Percentiles rank a stretch among this genome's conserved stretches.
phyloP scores from a whole-genome alignment of 2,888 invertebrate species.

The Oscheius sp. region DNA sequence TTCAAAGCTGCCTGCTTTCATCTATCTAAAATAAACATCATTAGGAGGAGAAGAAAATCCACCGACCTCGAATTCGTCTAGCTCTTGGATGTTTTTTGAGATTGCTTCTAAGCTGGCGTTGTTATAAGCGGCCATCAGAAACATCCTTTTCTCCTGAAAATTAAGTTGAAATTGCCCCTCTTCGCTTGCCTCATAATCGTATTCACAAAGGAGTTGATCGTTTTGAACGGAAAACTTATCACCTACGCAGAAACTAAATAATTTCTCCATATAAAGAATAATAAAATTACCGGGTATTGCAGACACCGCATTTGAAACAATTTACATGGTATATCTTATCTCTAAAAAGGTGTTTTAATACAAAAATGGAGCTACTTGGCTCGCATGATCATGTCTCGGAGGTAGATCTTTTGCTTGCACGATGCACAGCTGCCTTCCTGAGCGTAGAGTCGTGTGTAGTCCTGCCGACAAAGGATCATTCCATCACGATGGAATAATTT shows the following conservation, averaged over 20 bases:
- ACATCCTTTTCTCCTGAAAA: constrained; percentile 13
- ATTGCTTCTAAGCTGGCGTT: constrained; percentile 6
- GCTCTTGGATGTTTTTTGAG: constrained; percentile 14
- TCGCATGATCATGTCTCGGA: constrained; percentile 13
- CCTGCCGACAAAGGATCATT: constrained; percentile 9
- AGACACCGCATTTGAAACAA: constrained; percentile 23
- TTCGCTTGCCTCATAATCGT: constrained; percentile 12
- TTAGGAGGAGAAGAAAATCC: too few relatives aligned
- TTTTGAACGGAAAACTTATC: constrained; percentile 12
- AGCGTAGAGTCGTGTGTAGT: constrained; percentile 17
- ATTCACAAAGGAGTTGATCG: constrained; percentile 16
- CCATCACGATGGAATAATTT: constrained; percentile 18
- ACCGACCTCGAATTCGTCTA: constrained; percentile 15
- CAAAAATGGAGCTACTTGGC: constrained; percentile 3
- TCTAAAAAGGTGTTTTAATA: not conserved
- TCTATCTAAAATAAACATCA: too few relatives aligned
- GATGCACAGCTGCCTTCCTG: constrained; percentile 6
- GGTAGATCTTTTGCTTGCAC: not conserved
- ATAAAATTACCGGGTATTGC: not conserved
- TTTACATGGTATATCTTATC: constrained; percentile 17
- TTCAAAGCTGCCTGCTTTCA: too few relatives aligned
- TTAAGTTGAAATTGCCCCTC: not conserved
- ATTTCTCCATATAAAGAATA: not conserved
- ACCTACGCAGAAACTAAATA: constrained; percentile 16
- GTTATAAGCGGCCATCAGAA: constrained; percentile 14